Evolutionary conservation across 64 coral and sea anemone species (phyloP), one percentile per base, ranked within the genome.

Genomic region (Montipora sp.): DNA sequence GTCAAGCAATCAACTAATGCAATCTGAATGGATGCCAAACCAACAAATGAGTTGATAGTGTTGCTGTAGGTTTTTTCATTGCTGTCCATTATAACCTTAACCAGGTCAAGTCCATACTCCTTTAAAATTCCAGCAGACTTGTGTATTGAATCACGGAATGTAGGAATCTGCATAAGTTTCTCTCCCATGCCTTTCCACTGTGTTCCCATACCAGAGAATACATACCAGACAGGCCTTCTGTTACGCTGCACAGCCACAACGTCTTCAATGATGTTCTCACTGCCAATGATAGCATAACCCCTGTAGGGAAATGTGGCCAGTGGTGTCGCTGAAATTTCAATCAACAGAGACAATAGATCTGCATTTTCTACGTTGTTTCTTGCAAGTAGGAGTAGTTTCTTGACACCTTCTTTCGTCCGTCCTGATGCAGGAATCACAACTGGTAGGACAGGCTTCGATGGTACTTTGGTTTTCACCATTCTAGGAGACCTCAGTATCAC

Each of bases 161-260:
- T 49, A 36, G 94, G 86, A 23, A 96, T 69, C 51, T 96, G 79
- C 90, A 96, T 96, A 61, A 96, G 14, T 59, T 74, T 93, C 74
- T 96, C 77, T 16, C 94, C 94, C 94, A 96, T 96, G 47, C 94
- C 94, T n/a, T 88, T 66, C 94, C 94, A 96, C 49, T 96, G 94
- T 23, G 90, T 96, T 11, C 94, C 94, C 94, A 96, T 96, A 19
- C 94, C 94, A 48, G 94, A 96, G 60, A 91, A 92, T 7, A 96
- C 90, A 83, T 92, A 96, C 94, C 94, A 96, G 5, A 96, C 51
- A 8, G 94, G 86, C 45, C 90, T 90, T 6, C 19, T 47, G 8
- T 68, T 81, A 1, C 78, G 71, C 51, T 93, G 90, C 0, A 93
- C 13, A 77, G 89, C 89, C 11, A 47, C 12, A 22, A 93, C 61